These are phyloP conservation scores for Pyrgilauda ruficollis DNA, from an alignment of 2,113 vertebrate species.

Conservation along the genomic window DNA sequence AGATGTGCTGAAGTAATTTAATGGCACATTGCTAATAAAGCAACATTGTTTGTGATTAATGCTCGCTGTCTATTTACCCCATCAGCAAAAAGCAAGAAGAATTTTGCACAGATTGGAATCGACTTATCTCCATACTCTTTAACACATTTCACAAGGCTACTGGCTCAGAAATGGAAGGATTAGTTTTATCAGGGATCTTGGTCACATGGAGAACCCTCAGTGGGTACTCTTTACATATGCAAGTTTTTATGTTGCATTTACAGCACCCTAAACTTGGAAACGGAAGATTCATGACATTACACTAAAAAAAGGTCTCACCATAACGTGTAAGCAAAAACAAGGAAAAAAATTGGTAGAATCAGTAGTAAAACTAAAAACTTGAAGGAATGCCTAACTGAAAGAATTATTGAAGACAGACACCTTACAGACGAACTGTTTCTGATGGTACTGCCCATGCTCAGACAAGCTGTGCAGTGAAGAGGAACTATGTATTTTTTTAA, in stretches of 20 bases:
- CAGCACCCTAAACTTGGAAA: not conserved
- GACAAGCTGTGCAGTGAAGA: not conserved
- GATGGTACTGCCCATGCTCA: not conserved
- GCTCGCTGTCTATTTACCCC: constrained; percentile 62
- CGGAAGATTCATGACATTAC: not conserved
- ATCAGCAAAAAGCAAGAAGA: constrained; percentile 42
- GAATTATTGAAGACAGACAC: not conserved
- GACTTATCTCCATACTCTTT: constrained; percentile 22
- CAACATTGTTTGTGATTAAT: constrained; percentile 57
- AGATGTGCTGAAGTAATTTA: constrained; percentile 65
- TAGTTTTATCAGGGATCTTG: constrained; percentile 39
- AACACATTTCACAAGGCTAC: constrained; percentile 43
- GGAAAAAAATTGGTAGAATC: not conserved
- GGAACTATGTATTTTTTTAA: not conserved
- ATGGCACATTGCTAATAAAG: constrained; percentile 61
- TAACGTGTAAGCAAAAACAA: not conserved
- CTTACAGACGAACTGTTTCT: not conserved
- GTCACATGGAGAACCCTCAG: not conserved
- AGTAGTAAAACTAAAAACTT: not conserved
- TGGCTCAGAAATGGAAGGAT: constrained; percentile 40
- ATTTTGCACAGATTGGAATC: constrained; percentile 49
- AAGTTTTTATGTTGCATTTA: not conserved
- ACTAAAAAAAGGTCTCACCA: not conserved
- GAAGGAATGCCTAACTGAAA: not conserved
- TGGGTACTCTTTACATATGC: not conserved